Percentiles rank a stretch among this genome's conserved stretches.
These are phyloP conservation scores for Andricus curvator DNA, from an alignment of 2,888 invertebrate genomes.

Conservation along the genomic window DNA sequence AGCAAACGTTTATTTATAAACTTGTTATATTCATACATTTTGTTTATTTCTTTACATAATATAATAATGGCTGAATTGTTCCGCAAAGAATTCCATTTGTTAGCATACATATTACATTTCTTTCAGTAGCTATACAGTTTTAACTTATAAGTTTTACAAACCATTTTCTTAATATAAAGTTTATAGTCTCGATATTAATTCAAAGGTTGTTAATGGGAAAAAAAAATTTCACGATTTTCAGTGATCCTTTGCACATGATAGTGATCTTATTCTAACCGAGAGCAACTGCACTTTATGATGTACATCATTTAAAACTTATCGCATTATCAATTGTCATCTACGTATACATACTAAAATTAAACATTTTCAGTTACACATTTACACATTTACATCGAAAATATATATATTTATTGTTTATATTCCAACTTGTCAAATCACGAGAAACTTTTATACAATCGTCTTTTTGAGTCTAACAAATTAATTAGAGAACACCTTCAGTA, in stretches of 20 bases:
- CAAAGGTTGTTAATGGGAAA: neutral
- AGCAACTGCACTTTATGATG: neutral
- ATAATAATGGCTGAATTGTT: slow-evolving; percentile 19
- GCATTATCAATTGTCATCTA: slow-evolving; percentile 13
- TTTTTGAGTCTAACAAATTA: neutral
- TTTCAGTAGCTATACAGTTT: slow-evolving; percentile 29
- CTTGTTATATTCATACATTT: slow-evolving; percentile 49
- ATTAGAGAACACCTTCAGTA: neutral
- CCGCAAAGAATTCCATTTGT: neutral
- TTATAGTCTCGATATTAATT: slow-evolving; percentile 25
- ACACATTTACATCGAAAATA: slow-evolving; percentile 62
- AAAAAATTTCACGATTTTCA: slow-evolving; percentile 30
- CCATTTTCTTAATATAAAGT: slow-evolving; percentile 6
- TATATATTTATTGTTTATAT: slow-evolving; percentile 48
- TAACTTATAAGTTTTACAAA: neutral
- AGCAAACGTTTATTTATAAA: slow-evolving; percentile 52
- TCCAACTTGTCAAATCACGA: slow-evolving; percentile 15
- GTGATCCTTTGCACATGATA: slow-evolving; percentile 23
- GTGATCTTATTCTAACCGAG: neutral
- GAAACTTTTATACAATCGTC: neutral
- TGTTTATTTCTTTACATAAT: slow-evolving; percentile 27
- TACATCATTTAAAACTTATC: neutral
- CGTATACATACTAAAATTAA: slow-evolving; percentile 36
- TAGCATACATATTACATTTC: neutral
- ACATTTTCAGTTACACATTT: slow-evolving; percentile 44